Evolutionary conservation across 2,797 vertebrate species (phyloP).

Genomic region (Channa striata): DNA sequence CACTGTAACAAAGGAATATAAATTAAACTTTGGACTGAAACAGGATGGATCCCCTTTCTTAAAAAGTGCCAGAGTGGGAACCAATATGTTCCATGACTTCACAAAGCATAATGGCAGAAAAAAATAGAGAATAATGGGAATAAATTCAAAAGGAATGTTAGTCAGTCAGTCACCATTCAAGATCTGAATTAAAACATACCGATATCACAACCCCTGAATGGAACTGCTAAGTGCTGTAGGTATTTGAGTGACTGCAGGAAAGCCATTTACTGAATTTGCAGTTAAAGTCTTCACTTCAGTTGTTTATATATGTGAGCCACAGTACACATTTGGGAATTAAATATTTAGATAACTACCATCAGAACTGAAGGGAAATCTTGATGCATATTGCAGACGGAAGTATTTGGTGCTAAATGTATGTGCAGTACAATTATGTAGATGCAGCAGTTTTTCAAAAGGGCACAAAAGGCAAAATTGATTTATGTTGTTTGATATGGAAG

Average conservation of each 20-base stretch:
- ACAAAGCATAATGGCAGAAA: slow-evolving; percentile 57
- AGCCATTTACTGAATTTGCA: slow-evolving; percentile 22
- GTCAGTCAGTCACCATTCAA: slow-evolving; percentile 46
- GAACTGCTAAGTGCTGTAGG: slow-evolving; percentile 48
- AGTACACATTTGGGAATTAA: slow-evolving; percentile 42
- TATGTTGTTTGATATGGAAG: slow-evolving; percentile 21
- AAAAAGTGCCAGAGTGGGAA: slow-evolving; percentile 67
- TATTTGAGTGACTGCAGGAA: slow-evolving; percentile 40
- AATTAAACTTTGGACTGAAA: slow-evolving; percentile 70
- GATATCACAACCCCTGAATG: slow-evolving; percentile 45
- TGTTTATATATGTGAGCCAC: slow-evolving; percentile 39
- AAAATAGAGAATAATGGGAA: slow-evolving; percentile 53
- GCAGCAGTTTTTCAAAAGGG: slow-evolving; percentile 55
- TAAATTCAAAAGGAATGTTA: slow-evolving; percentile 52
- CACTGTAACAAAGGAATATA: slow-evolving; percentile 53
- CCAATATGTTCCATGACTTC: slow-evolving; percentile 61
- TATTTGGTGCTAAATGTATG: slow-evolving; percentile 61
- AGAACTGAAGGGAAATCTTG: slow-evolving; percentile 14
- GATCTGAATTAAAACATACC: slow-evolving; percentile 26
- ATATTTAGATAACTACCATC: slow-evolving; percentile 22
- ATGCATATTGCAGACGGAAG: slow-evolving; percentile 30
- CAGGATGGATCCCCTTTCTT: slow-evolving; percentile 43
- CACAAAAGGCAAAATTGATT: slow-evolving; percentile 52
- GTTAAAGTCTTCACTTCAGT: slow-evolving; percentile 36
- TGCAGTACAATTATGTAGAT: slow-evolving; percentile 53